phyloP scores from a whole-genome alignment of 2,797 vertebrate genomes.

The Neoniphon sammara region DNA sequence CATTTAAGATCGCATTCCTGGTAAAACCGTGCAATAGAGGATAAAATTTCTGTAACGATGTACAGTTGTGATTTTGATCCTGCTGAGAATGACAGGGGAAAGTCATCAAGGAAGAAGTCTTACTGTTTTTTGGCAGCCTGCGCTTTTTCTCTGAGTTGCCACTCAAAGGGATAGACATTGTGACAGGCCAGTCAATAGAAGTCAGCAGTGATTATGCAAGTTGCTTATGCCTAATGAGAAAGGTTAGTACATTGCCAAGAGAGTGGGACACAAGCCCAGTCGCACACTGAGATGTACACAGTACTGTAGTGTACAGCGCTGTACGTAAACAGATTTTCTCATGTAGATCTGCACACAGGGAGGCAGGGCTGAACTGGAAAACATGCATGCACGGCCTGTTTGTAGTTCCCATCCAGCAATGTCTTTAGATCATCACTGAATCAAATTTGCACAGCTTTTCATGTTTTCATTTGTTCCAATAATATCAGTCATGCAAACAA shows the following conservation, averaged over 20 bases:
- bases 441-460: too few species aligned
- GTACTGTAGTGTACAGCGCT: slow-evolving; percentile 46
- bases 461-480: too few species aligned
- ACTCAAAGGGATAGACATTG: slow-evolving; percentile 65
- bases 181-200: slow-evolving; percentile 81
- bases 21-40: slow-evolving; percentile 16
- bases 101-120: slow-evolving; percentile 61
- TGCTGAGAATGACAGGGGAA: slow-evolving; percentile 54
- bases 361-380: background rate
- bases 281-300: slow-evolving; percentile 66
- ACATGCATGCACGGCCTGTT: background rate
- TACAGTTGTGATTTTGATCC: slow-evolving; percentile 46
- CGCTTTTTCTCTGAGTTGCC: slow-evolving; percentile 67
- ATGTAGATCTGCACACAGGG: slow-evolving; percentile 5
- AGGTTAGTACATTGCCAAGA: slow-evolving; percentile 76
- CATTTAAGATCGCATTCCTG: slow-evolving; percentile 12
- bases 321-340: slow-evolving; percentile 32
- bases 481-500: too few species aligned
- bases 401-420: background rate
- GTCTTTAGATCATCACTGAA: too few species aligned
- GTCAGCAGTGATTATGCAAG: slow-evolving; percentile 83
- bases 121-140: slow-evolving; percentile 51
- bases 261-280: slow-evolving; percentile 70
- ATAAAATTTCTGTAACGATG: slow-evolving; percentile 32
- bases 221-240: slow-evolving; percentile 81